phyloP scores from a whole-genome alignment of 1,140 invertebrate species.

The Megathymus violae region DNA sequence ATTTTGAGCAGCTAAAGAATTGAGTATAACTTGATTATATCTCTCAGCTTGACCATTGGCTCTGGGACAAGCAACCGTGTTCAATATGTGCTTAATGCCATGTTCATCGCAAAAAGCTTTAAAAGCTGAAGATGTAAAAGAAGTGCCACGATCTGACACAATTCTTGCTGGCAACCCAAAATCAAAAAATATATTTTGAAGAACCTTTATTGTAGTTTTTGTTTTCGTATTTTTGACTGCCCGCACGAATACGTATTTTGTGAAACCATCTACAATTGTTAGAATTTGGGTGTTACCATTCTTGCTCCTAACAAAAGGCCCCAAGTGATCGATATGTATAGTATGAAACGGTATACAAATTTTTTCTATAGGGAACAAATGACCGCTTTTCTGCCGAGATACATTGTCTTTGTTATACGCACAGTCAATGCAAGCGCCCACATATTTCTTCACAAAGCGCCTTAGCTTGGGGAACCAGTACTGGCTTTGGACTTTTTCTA shows the following conservation, averaged over 20 bases:
- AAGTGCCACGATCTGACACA: slow-evolving; percentile 40
- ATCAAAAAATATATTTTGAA: slow-evolving; percentile 41
- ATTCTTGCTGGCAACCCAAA: slow-evolving; percentile 41
- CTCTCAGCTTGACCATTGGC: slow-evolving; percentile 43
- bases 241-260: slow-evolving; percentile 41
- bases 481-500: slow-evolving; percentile 38
- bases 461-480: slow-evolving; percentile 47
- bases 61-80: slow-evolving; percentile 44
- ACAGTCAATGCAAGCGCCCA: slow-evolving; percentile 45
- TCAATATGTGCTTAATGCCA: slow-evolving; percentile 46
- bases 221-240: slow-evolving; percentile 43
- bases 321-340: slow-evolving; percentile 43
- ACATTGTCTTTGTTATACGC: slow-evolving; percentile 44
- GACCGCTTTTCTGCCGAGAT: slow-evolving; percentile 21
- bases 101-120: slow-evolving; percentile 34
- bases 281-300: slow-evolving; percentile 38
- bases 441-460: slow-evolving; percentile 44
- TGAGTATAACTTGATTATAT: slow-evolving; percentile 42
- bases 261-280: slow-evolving; percentile 43
- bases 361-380: slow-evolving; percentile 40
- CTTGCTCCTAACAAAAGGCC: slow-evolving; percentile 40
- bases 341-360: slow-evolving; percentile 40
- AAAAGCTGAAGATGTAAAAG: slow-evolving; percentile 44
- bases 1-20: slow-evolving; percentile 37
- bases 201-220: slow-evolving; percentile 35